Conservation (phyloP, 2,113 vertebrate genomes). For the Dipodomys merriami region DNA sequence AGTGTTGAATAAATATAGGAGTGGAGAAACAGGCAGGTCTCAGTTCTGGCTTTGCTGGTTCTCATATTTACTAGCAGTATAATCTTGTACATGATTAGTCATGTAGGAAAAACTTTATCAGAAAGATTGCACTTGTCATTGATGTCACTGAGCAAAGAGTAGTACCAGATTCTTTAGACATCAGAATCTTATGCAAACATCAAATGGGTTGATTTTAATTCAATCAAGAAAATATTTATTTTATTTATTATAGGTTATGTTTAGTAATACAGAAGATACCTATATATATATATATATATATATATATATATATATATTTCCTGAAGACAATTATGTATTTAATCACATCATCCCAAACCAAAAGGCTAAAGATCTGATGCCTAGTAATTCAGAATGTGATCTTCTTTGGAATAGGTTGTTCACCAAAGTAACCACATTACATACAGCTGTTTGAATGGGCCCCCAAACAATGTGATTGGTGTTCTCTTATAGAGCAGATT, state of each 20-base stretch:
- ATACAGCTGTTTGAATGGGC: not conserved
- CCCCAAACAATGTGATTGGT: not conserved
- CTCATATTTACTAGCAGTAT: not conserved
- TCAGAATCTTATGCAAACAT: not conserved
- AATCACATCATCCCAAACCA: not conserved
- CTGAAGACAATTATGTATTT: not conserved
- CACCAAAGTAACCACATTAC: not conserved
- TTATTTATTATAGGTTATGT: not conserved
- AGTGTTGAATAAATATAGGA: not conserved
- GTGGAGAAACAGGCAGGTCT: not conserved
- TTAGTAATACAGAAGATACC: not conserved
- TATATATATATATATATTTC: not conserved
- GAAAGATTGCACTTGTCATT: not conserved
- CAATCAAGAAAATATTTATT: conserved; percentile 4
- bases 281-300: not conserved
- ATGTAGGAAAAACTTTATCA: not conserved
- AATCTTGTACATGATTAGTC: not conserved
- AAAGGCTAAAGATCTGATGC: not conserved
- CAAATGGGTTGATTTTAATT: conserved; percentile 25
- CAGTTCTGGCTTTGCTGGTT: not conserved
- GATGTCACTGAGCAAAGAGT: not conserved
- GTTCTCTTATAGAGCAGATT: not conserved
- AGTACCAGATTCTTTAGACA: not conserved
- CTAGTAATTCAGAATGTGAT: not conserved
- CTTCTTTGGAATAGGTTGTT: not conserved